These are phyloP conservation scores for Acanthosoma haemorrhoidale DNA, from an alignment of 2,888 invertebrate genomes.

Conservation along the genomic window DNA sequence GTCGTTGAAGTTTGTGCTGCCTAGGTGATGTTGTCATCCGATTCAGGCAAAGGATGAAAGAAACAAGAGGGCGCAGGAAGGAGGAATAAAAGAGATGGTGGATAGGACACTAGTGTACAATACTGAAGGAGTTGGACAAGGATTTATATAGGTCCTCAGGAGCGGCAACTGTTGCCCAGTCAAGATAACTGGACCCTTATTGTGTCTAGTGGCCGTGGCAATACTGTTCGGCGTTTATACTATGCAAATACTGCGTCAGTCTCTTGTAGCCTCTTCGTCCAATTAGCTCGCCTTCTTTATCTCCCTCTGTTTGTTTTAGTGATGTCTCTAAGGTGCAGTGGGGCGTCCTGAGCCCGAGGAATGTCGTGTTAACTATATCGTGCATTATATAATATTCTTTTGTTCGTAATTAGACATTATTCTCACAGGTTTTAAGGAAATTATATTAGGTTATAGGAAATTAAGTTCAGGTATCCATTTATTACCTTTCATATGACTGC, in stretches of 20 bases:
- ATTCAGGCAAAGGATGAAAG: background rate
- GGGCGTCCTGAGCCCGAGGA: no score
- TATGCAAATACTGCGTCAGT: background rate
- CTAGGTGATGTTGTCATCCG: background rate
- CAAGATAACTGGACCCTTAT: no score
- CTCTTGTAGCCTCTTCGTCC: background rate
- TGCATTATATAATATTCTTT: no score
- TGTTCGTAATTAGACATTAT: no score
- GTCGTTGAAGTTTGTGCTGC: no score
- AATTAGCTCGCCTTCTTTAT: background rate
- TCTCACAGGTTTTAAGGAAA: no score
- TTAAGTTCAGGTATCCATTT: no score
- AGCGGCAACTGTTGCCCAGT: background rate
- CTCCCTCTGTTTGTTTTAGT: background rate
- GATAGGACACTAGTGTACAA: conserved; percentile 12
- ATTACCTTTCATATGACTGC: no score
- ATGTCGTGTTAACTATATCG: no score
- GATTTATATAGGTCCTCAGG: background rate
- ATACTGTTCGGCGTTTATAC: background rate
- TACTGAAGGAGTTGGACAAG: background rate
- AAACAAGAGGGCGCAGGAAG: background rate
- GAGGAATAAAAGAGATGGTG: background rate
- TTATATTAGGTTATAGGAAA: no score
- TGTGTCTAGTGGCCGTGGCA: no score
- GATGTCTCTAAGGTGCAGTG: no score